Percentiles rank a stretch among this genome's conserved stretches.
phyloP scores from a whole-genome alignment of 2,888 invertebrate genomes.

The Erynnis tages region DNA sequence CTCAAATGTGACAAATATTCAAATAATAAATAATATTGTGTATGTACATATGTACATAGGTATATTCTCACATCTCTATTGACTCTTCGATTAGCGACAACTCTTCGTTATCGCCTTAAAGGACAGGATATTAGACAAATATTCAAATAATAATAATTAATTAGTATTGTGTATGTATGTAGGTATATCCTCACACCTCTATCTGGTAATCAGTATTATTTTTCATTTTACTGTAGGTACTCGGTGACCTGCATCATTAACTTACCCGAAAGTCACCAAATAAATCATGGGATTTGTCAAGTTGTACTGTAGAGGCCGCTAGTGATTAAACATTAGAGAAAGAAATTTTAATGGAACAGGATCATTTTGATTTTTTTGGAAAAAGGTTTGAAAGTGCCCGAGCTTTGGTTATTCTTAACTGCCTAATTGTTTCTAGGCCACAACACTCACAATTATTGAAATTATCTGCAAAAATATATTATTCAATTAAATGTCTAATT shows the following conservation, averaged over 20 bases:
- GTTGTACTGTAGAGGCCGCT: constrained; percentile 21
- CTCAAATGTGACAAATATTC: too few species aligned
- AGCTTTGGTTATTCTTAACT: constrained; percentile 33
- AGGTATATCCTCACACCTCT: constrained; percentile 23
- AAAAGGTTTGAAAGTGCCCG: constrained; percentile 32
- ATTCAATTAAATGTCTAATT: neutral
- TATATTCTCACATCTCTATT: too few species aligned
- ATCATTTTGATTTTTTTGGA: constrained; percentile 28
- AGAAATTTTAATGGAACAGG: too few species aligned
- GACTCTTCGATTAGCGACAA: constrained; percentile 9
- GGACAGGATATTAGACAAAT: constrained; percentile 15
- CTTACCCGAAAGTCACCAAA: constrained; percentile 33
- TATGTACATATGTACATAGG: too few species aligned
- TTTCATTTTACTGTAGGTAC: constrained; percentile 31
- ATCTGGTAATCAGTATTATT: constrained; percentile 27
- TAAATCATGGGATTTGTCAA: constrained; percentile 30
- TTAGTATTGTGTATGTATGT: constrained; percentile 30
- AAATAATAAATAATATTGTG: too few species aligned
- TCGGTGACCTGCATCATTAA: constrained; percentile 30
- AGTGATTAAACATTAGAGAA: too few species aligned
- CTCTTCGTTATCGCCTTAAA: constrained; percentile 13
- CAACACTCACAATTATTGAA: constrained; percentile 35
- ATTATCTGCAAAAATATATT: constrained; percentile 29
- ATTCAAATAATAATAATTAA: neutral
- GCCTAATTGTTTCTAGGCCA: constrained; percentile 33